phyloP scores from a whole-genome alignment of 2,113 vertebrate species.

The Benitochromis conjunctus region DNA sequence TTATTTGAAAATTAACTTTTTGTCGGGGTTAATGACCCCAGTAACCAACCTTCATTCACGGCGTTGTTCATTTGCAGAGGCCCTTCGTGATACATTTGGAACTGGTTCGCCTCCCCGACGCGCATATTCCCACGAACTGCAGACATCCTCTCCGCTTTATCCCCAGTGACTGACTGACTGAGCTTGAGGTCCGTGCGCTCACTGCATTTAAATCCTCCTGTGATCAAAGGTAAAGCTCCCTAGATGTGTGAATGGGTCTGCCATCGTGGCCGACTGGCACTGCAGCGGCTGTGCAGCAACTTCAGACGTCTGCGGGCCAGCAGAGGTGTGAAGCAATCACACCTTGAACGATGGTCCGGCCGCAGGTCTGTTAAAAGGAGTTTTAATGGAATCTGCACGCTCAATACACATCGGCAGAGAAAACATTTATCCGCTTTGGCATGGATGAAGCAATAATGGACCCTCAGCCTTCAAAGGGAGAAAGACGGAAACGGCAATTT shows the following conservation, averaged over 20 bases:
- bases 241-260: conserved; percentile 64
- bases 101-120: conserved; percentile 48
- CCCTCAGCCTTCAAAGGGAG: conserved; percentile 36
- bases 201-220: conserved; percentile 49
- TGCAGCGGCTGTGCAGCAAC: conserved; percentile 25
- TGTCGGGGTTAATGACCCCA: neutral
- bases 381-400: conserved; percentile 67
- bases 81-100: conserved; percentile 60
- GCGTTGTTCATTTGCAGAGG: conserved; percentile 39
- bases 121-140: conserved; percentile 55
- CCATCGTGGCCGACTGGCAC: conserved; percentile 66
- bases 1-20: neutral
- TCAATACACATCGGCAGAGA: conserved; percentile 76
- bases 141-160: conserved; percentile 39
- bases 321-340: conserved; percentile 66
- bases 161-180: conserved; percentile 22
- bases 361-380: conserved; percentile 32
- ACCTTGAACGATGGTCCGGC: conserved; percentile 39
- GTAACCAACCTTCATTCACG: conserved; percentile 56
- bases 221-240: conserved; percentile 68
- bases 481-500: conserved; percentile 27
- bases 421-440: conserved; percentile 69
- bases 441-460: conserved; percentile 52
- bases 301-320: conserved; percentile 64
- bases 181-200: neutral